A percentile compares a stretch with the other conserved stretches of the same genome.
Evolutionary conservation across 2,797 vertebrate genomes (phyloP).

Genomic region (Phoeniculus purpureus): DNA sequence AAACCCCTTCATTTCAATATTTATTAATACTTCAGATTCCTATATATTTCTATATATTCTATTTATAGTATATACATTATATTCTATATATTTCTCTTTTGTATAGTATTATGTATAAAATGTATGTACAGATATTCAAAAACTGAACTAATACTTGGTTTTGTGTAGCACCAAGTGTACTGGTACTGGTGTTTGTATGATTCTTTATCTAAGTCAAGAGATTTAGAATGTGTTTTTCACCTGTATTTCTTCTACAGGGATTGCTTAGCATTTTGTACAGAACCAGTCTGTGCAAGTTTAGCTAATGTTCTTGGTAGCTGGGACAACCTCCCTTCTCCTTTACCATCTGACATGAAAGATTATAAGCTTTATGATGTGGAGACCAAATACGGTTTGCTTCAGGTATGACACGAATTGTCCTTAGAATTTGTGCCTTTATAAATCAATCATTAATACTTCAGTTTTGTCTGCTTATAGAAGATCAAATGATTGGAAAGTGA

Average conservation of each 20-base stretch:
- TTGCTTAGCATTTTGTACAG: slow-evolving; percentile 97
- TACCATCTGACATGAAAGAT: slow-evolving; percentile 93
- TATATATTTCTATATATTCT: no score
- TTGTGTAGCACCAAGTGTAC: neutral
- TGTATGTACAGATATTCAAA: neutral
- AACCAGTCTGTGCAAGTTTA: slow-evolving; percentile 96
- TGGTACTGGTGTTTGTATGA: neutral
- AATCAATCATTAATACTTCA: neutral
- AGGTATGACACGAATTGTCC: slow-evolving; percentile 81
- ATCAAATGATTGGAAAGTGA: neutral
- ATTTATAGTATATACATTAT: neutral
- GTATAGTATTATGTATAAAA: neutral
- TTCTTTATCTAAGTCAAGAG: neutral
- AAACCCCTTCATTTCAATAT: neutral
- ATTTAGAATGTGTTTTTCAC: neutral
- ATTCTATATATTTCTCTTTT: neutral
- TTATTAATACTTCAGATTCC: neutral
- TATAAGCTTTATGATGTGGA: slow-evolving; percentile 97
- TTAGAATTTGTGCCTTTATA: neutral
- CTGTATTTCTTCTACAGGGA: slow-evolving; percentile 81
- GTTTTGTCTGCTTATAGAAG: neutral
- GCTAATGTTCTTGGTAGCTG: slow-evolving; percentile 94
- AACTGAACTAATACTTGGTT: neutral
- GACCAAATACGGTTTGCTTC: slow-evolving; percentile 95
- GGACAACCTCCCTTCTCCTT: slow-evolving; percentile 93